These are phyloP conservation scores for Gallinago stenura DNA, from an alignment of 2,797 vertebrate genomes.

Conservation along the genomic window DNA sequence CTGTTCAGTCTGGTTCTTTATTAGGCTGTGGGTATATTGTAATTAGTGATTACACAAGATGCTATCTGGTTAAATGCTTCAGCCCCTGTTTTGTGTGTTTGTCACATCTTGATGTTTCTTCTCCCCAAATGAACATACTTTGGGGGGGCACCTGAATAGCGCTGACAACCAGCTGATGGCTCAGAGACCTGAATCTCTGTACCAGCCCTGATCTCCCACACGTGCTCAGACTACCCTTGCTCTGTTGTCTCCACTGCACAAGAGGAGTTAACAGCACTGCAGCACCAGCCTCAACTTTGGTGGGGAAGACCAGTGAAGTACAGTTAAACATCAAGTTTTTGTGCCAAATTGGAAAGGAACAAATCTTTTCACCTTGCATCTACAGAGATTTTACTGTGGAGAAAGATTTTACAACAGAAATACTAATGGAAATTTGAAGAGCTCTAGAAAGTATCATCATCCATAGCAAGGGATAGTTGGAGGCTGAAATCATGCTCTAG, in stretches of 20 bases:
- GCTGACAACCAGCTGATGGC: neutral
- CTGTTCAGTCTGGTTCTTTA: neutral
- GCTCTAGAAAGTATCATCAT: neutral
- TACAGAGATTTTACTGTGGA: neutral
- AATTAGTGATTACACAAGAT: neutral
- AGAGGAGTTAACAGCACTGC: neutral
- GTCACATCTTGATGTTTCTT: neutral
- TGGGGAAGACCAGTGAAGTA: neutral
- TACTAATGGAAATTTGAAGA: neutral
- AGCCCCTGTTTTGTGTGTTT: neutral
- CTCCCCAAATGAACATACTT: neutral
- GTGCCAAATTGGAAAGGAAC: neutral
- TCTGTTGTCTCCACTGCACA: neutral
- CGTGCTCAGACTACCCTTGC: neutral
- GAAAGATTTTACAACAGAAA: neutral
- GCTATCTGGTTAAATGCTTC: neutral
- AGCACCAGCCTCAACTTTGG: neutral
- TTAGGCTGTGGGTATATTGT: neutral
- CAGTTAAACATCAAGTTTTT: neutral
- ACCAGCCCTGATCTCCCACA: neutral
- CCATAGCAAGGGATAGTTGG: neutral
- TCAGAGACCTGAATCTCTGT: neutral
- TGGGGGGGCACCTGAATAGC: rapidly evolving
- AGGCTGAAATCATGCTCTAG: neutral
- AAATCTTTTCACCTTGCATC: neutral